Conservation (phyloP, 2,797 vertebrate species). For the Myotis vivesi region DNA sequence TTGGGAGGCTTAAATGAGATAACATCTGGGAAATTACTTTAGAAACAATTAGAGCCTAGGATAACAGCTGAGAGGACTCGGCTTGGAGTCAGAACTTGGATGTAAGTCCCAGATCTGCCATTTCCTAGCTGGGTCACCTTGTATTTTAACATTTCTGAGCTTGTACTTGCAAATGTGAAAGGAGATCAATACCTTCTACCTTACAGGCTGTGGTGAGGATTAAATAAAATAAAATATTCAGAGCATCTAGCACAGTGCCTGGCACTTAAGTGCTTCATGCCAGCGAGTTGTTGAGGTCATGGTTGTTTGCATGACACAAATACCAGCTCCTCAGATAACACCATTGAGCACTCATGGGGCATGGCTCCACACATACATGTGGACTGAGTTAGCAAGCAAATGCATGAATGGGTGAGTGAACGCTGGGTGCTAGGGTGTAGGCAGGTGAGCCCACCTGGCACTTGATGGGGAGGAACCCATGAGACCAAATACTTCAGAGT, state of each 20-base stretch:
- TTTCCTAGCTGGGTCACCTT: slow-evolving; percentile 32
- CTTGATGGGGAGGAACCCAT: not conserved
- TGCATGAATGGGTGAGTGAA: not conserved
- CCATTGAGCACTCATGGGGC: not conserved
- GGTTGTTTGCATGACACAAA: not conserved
- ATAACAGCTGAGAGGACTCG: not conserved
- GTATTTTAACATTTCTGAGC: not conserved
- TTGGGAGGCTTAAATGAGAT: slow-evolving; percentile 25
- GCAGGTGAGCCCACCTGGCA: not conserved
- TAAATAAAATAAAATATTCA: not conserved
- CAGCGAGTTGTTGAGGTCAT: not conserved
- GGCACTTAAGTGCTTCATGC: not conserved
- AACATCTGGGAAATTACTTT: slow-evolving; percentile 49
- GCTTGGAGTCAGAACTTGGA: not conserved
- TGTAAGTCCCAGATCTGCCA: not conserved
- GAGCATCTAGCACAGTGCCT: not conserved
- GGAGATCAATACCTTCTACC: not conserved
- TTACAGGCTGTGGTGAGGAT: not conserved
- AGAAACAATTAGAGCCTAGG: slow-evolving; percentile 14
- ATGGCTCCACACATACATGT: not conserved
- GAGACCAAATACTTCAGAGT: not conserved
- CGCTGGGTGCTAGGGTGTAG: not conserved
- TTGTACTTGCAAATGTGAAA: not conserved
- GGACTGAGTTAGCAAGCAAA: not conserved
- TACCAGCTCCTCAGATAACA: not conserved